phyloP scores from a whole-genome alignment of 2,888 invertebrate genomes.

The Epiperipatus broadwayi region DNA sequence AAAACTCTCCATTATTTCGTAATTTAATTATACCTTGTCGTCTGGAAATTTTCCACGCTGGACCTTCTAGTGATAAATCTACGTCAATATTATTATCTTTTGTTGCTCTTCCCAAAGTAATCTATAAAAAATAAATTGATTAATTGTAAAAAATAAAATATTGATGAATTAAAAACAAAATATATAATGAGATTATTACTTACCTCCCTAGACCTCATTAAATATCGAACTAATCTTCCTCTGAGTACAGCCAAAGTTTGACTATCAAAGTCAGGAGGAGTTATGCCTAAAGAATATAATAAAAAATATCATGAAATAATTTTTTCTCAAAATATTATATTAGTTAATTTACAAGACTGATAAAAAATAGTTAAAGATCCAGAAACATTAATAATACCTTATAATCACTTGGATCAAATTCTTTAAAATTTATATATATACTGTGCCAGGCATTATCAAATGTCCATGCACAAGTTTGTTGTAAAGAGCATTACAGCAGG shows the following conservation, averaged over 20 bases:
- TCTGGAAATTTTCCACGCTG: slow-evolving; percentile 76
- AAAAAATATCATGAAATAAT: background rate
- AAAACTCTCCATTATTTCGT: slow-evolving; percentile 81
- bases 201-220: slow-evolving; percentile 78
- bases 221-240: slow-evolving; percentile 72
- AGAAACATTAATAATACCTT: no score
- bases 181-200: no score
- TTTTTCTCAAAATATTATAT: no score
- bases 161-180: no score
- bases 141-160: no score
- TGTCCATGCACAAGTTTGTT: no score
- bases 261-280: slow-evolving; percentile 69
- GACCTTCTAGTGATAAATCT: slow-evolving; percentile 77
- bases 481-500: no score
- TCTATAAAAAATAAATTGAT: slow-evolving; percentile 33
- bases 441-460: no score
- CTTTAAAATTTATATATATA: no score
- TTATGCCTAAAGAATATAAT: slow-evolving; percentile 39
- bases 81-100: slow-evolving; percentile 78
- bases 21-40: slow-evolving; percentile 76
- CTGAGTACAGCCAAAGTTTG: slow-evolving; percentile 79
- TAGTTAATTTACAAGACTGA: no score
- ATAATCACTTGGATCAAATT: no score
- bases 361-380: no score
- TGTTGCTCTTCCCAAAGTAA: slow-evolving; percentile 74